phyloP scores from a whole-genome alignment of 2,888 invertebrate species.

The Limnephilus auricula region DNA sequence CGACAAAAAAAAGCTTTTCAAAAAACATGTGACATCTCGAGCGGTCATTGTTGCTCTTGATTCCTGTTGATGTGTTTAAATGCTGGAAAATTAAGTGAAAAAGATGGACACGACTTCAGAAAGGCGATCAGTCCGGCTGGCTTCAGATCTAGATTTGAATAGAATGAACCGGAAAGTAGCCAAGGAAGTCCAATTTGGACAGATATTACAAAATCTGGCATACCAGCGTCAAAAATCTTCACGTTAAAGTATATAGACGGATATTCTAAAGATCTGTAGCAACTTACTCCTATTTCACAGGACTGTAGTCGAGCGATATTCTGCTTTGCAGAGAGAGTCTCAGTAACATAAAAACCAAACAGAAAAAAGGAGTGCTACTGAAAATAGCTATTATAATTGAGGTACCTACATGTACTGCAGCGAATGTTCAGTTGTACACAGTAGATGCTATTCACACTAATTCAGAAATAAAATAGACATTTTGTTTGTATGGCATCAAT shows the following conservation, averaged over 20 bases:
- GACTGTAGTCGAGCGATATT: background rate
- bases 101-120: constrained; percentile 52
- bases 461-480: too few species aligned
- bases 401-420: background rate
- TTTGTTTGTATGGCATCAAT: too few species aligned
- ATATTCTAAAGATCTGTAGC: background rate
- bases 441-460: too few species aligned
- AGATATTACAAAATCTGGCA: background rate
- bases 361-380: background rate
- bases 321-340: background rate
- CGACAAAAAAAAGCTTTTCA: constrained; percentile 43
- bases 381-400: background rate
- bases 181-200: constrained; percentile 1
- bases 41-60: constrained; percentile 49
- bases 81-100: constrained; percentile 60
- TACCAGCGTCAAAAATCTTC: background rate
- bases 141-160: constrained; percentile 31
- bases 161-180: background rate
- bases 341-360: background rate
- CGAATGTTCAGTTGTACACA: too few species aligned
- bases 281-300: background rate
- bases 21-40: constrained; percentile 54
- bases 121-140: background rate
- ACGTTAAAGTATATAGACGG: background rate
- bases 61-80: constrained; percentile 53